A percentile compares a stretch with the other conserved stretches of the same genome.
These are phyloP conservation scores for Yponomeuta malinellus DNA, from an alignment of 2,888 invertebrate species.

Conservation along the genomic window DNA sequence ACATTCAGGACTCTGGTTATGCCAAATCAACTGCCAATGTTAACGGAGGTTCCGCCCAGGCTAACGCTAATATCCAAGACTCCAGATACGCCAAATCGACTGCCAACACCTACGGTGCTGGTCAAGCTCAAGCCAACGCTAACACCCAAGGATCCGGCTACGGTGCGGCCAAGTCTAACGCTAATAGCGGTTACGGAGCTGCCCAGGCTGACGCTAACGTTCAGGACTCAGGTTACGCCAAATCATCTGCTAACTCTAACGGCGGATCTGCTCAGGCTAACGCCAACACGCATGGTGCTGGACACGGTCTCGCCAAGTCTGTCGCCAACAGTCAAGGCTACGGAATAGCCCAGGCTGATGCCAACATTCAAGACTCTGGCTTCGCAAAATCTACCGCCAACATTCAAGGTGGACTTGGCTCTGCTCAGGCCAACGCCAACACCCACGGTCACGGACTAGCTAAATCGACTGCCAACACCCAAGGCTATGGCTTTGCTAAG, in stretches of 20 bases:
- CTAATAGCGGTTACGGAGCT: conserved; percentile 35
- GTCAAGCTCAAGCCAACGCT: conserved; percentile 36
- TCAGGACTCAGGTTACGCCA: conserved; percentile 30
- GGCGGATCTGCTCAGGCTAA: conserved; percentile 30
- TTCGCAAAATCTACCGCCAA: conserved; percentile 16
- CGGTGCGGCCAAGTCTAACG: conserved; percentile 12
- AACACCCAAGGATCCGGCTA: conserved; percentile 18
- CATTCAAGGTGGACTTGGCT: conserved; percentile 16
- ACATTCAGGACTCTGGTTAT: conserved; percentile 15
- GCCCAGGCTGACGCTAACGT: conserved; percentile 37
- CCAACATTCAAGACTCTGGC: conserved; percentile 14
- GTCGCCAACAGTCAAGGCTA: conserved; percentile 14
- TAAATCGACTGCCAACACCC: conserved; percentile 10
- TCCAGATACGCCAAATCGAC: conserved; percentile 27
- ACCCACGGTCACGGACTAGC: conserved; percentile 15
- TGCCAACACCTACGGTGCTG: conserved; percentile 32
- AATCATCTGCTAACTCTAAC: conserved; percentile 32
- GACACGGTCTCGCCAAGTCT: conserved; percentile 16
- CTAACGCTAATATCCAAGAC: conserved; percentile 27
- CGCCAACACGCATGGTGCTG: conserved; percentile 25
- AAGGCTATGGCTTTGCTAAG: conserved; percentile 15
- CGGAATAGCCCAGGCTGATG: conserved; percentile 16
- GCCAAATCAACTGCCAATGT: conserved; percentile 30
- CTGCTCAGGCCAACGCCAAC: conserved; percentile 15
- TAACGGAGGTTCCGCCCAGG: conserved; percentile 33